These are phyloP conservation scores for Cercopithecus diana DNA, from an alignment of 2,797 vertebrate species.

Conservation along the genomic window DNA sequence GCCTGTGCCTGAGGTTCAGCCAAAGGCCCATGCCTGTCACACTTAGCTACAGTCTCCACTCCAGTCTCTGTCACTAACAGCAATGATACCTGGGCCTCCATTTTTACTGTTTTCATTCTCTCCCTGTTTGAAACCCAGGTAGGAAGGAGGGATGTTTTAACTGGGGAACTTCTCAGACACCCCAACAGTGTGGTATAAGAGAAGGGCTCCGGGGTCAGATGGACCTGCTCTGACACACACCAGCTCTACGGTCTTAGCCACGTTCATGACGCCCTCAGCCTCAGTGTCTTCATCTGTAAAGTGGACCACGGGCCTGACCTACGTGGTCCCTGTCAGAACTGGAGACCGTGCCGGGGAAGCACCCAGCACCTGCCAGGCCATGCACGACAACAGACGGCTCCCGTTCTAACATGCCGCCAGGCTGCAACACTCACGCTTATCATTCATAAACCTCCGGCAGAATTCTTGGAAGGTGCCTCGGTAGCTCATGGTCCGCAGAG, in stretches of 20 bases:
- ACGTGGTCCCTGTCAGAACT: accelerated
- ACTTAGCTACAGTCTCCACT: accelerated
- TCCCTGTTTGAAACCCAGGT: background rate
- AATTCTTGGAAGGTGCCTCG: conserved; percentile 98
- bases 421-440: conserved; percentile 91
- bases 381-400: accelerated
- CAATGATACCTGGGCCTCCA: accelerated
- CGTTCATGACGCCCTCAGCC: accelerated
- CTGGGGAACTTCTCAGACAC: background rate
- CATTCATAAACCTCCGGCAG: conserved; percentile 97
- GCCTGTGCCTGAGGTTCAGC: background rate
- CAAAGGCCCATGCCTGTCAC: background rate
- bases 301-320: accelerated
- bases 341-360: accelerated
- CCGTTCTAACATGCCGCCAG: background rate
- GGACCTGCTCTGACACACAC: accelerated
- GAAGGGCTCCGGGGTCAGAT: accelerated
- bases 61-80: background rate
- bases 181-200: accelerated
- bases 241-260: accelerated
- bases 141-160: background rate
- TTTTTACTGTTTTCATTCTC: background rate
- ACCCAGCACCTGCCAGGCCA: background rate
- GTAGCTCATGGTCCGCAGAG: conserved; percentile 99
- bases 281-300: accelerated